phyloP scores from a whole-genome alignment of 2,888 invertebrate genomes.

The Andrena marginata region DNA sequence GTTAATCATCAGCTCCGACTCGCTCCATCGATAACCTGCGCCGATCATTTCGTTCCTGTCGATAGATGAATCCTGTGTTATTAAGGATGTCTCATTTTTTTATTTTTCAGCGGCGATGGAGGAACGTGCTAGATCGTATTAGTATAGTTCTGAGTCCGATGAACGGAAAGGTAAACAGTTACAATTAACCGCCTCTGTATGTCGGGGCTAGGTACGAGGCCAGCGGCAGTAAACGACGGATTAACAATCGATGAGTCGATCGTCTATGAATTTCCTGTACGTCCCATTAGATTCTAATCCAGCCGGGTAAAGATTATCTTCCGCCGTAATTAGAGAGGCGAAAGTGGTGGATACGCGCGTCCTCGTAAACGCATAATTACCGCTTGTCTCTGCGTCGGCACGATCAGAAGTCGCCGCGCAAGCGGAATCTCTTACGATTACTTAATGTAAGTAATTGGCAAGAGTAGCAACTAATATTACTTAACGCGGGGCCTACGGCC shows the following conservation, averaged over 20 bases:
- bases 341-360: slow-evolving; percentile 67
- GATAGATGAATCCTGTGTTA: background rate
- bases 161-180: slow-evolving; percentile 40
- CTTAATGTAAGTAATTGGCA: slow-evolving; percentile 73
- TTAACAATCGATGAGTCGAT: slow-evolving; percentile 56
- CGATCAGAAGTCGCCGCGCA: slow-evolving; percentile 68
- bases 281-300: slow-evolving; percentile 59
- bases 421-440: slow-evolving; percentile 70
- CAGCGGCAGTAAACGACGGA: slow-evolving; percentile 1
- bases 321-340: slow-evolving; percentile 72
- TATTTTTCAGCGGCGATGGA: background rate
- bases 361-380: slow-evolving; percentile 73
- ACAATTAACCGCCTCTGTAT: slow-evolving; percentile 26
- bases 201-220: background rate
- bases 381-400: slow-evolving; percentile 71
- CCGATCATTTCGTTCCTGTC: background rate
- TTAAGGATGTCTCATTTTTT: background rate
- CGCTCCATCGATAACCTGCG: background rate
- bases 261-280: slow-evolving; percentile 58
- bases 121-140: background rate
- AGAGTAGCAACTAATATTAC: slow-evolving; percentile 67
- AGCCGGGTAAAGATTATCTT: slow-evolving; percentile 56
- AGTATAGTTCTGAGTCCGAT: slow-evolving; percentile 2
- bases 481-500: slow-evolving; percentile 55
- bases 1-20: background rate